phyloP scores from a whole-genome alignment of 2,888 invertebrate species.

The Exocentrus adspersus region DNA sequence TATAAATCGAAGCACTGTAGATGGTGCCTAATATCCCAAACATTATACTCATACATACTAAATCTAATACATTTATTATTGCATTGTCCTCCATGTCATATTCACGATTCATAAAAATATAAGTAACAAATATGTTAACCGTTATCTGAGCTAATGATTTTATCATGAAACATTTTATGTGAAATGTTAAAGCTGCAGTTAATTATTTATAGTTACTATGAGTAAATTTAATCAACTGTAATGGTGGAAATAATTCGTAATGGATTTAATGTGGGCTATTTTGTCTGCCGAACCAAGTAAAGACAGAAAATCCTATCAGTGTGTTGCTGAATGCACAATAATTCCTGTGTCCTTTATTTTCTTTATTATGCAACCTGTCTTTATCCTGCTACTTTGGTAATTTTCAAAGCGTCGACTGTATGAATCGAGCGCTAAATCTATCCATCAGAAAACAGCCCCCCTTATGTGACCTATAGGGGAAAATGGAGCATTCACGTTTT shows the following conservation, averaged over 20 bases:
- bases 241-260: slow-evolving; percentile 33
- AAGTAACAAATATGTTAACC: too few species aligned
- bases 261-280: slow-evolving; percentile 41
- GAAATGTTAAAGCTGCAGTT: too few species aligned
- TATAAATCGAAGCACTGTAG: too few species aligned
- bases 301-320: slow-evolving; percentile 45
- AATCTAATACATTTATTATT: too few species aligned
- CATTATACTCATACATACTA: too few species aligned
- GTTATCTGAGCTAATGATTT: too few species aligned
- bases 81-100: too few species aligned
- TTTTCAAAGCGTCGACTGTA: slow-evolving; percentile 55
- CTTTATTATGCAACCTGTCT: slow-evolving; percentile 48
- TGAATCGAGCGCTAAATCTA: slow-evolving; percentile 56
- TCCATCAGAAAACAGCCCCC: slow-evolving; percentile 56
- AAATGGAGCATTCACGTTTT: slow-evolving; percentile 20
- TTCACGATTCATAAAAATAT: too few species aligned
- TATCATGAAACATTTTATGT: too few species aligned
- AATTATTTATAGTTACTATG: neutral
- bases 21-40: too few species aligned
- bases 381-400: slow-evolving; percentile 56
- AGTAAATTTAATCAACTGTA: neutral
- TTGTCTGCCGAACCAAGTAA: slow-evolving; percentile 29
- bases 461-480: slow-evolving; percentile 54
- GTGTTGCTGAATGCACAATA: slow-evolving; percentile 48
- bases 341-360: slow-evolving; percentile 51